Base-by-base conservation (phyloP, 2,113 vertebrate genomes). In the Spilogale gracilis region DNA sequence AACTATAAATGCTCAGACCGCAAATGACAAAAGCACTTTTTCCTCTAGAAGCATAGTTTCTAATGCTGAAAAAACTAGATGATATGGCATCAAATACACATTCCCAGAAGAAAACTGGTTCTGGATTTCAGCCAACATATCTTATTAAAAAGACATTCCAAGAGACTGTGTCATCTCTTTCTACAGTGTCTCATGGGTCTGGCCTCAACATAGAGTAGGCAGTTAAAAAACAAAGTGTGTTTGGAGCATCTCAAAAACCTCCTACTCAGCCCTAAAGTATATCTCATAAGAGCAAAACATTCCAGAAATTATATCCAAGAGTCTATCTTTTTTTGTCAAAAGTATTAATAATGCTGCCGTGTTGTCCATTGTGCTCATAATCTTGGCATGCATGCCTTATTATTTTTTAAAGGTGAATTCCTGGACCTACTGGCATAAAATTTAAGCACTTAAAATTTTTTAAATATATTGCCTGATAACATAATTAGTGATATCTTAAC, bases 81-180 rank as follows among this genome's bases (percentile, higher is more conserved):
- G 61, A 25, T 60, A 20, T 17, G 32, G 32, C 16, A 43, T 52
- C 54, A 83, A 88, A 88, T 65, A 94, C 9, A 65, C n/a, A 71
- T 25, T 92, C 38, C 71, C 8, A 91, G 60, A 92, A 79, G 9
- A 63, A 89, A 86, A 90, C 8, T 83, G 17, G 32, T 58, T 89
- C n/a, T 69, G n/a, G 9, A 94, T 69, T 76, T 76, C 76, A 76
- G 50, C 38, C 30, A 4, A 54, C 1, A 25, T 32, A 69, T 76
- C 18, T 93, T 56, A 85, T 93, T 87, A 94, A 92, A 87, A 84
- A 90, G 6, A 32, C 6, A 67, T 48, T 93, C 23, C 32, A 80
- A 95, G 71, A 89, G 56, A 81, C 65, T n/a, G 50, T 79, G 16
- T 73, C 16, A 50, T 71, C 4, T 73, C 2, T 90, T 82, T 85